These are phyloP conservation scores for Sebastes diaconus DNA, from an alignment of 2,797 vertebrate genomes.

Conservation along the genomic window DNA sequence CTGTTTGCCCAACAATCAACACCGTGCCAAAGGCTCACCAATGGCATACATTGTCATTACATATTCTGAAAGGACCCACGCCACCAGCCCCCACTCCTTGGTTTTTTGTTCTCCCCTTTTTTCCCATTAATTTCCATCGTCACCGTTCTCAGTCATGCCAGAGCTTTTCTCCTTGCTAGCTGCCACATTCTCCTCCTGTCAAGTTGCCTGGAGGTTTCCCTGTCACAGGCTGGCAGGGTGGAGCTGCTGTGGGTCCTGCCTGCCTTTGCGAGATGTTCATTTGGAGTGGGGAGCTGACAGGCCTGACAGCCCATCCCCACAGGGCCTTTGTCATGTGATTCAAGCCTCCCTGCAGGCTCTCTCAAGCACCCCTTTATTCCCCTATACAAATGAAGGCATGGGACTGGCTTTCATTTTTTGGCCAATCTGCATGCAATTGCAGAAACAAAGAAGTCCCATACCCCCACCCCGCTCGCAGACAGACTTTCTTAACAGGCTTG, in stretches of 20 bases:
- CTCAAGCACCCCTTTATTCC: slow-evolving; percentile 85
- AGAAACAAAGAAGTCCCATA: slow-evolving; percentile 82
- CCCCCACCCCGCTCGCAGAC: slow-evolving; percentile 73
- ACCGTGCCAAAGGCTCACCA: slow-evolving; percentile 85
- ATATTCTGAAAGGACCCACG: slow-evolving; percentile 84
- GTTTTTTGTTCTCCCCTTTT: slow-evolving; percentile 65
- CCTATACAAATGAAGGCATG: slow-evolving; percentile 85
- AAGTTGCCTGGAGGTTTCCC: slow-evolving; percentile 97
- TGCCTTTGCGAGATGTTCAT: slow-evolving; percentile 96
- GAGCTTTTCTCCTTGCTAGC: slow-evolving; percentile 89
- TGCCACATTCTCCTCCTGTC: slow-evolving; percentile 97
- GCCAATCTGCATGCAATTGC: slow-evolving; percentile 83
- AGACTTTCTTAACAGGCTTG: slow-evolving; percentile 84
- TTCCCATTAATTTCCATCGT: slow-evolving; percentile 88
- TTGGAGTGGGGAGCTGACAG: slow-evolving; percentile 95
- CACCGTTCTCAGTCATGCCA: slow-evolving; percentile 90
- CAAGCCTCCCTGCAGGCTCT: slow-evolving; percentile 84
- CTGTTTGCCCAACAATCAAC: slow-evolving; percentile 91
- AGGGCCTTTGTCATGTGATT: slow-evolving; percentile 89
- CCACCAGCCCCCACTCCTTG: slow-evolving; percentile 69
- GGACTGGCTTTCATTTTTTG: slow-evolving; percentile 79
- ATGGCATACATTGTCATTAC: slow-evolving; percentile 85
- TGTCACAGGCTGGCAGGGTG: slow-evolving; percentile 89
- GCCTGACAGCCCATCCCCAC: slow-evolving; percentile 96
- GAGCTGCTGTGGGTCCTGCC: slow-evolving; percentile 86